A percentile compares a stretch with the other conserved stretches of the same genome.
These are phyloP conservation scores for Hypothenemus hampei DNA, from an alignment of 1,140 invertebrate species.

Conservation along the genomic window DNA sequence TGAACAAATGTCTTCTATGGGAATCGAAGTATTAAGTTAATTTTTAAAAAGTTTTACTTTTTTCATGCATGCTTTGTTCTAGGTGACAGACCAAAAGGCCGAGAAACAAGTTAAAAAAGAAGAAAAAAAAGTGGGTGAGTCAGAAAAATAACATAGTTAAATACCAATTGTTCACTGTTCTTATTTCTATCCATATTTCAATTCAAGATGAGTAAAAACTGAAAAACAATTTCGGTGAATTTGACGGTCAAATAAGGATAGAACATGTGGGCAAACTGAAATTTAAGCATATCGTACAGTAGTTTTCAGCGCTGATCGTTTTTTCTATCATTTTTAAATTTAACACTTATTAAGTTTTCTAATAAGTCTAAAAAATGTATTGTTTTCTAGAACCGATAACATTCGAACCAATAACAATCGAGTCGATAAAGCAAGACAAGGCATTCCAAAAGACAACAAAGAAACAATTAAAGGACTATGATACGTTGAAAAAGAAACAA, in stretches of 20 bases:
- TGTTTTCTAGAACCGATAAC: slow-evolving; percentile 58
- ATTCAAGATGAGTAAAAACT: too few relatives aligned
- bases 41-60: slow-evolving; percentile 6
- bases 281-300: too few relatives aligned
- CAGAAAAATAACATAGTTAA: too few relatives aligned
- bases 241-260: too few relatives aligned
- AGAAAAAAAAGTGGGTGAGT: slow-evolving; percentile 63
- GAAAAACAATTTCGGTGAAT: too few relatives aligned
- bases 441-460: slow-evolving; percentile 90
- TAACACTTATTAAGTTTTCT: too few relatives aligned
- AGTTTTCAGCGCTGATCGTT: too few relatives aligned
- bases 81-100: slow-evolving; percentile 42
- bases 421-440: slow-evolving; percentile 87
- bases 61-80: slow-evolving; percentile 9
- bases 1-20: slow-evolving; percentile 90
- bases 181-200: too few relatives aligned
- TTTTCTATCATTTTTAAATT: too few relatives aligned
- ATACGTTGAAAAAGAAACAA: slow-evolving; percentile 86
- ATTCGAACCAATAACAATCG: slow-evolving; percentile 89
- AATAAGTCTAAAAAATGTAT: not conserved
- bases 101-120: slow-evolving; percentile 56
- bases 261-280: too few relatives aligned
- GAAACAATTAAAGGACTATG: slow-evolving; percentile 95
- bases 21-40: slow-evolving; percentile 64
- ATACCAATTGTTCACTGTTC: too few relatives aligned